A percentile compares a stretch with the other conserved stretches of the same genome.
phyloP scores from a whole-genome alignment of 1,140 invertebrate genomes.

The Bactericera cockerelli region DNA sequence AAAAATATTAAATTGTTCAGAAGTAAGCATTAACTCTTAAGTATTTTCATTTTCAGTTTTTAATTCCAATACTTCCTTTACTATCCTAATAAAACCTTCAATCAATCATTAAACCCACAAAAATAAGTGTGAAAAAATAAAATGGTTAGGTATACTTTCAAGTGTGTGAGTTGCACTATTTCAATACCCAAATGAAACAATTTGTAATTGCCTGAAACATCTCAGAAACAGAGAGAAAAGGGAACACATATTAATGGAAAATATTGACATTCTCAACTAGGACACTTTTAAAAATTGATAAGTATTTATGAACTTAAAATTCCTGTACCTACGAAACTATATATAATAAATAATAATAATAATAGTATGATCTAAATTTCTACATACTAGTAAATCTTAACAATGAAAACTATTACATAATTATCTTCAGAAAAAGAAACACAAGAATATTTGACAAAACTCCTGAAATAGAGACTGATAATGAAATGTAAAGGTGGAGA shows the following conservation, averaged over 20 bases:
- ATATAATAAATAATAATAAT: background rate
- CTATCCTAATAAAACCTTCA: too few relatives aligned
- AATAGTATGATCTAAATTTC: too few relatives aligned
- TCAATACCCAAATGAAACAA: slow-evolving; percentile 6
- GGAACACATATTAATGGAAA: slow-evolving; percentile 19
- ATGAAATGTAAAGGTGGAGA: too few relatives aligned
- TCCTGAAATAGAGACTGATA: too few relatives aligned
- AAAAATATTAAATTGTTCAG: too few relatives aligned
- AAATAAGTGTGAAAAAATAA: background rate
- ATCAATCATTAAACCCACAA: too few relatives aligned
- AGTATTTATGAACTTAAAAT: background rate
- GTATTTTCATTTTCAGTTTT: too few relatives aligned
- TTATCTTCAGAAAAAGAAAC: too few relatives aligned
- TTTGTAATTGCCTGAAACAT: slow-evolving; percentile 20
- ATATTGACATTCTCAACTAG: slow-evolving; percentile 10
- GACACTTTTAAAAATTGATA: background rate
- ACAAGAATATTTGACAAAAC: too few relatives aligned
- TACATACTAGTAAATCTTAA: slow-evolving; percentile 2
- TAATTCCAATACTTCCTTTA: too few relatives aligned
- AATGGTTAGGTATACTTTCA: slow-evolving; percentile 9
- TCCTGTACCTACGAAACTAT: background rate
- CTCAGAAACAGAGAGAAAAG: slow-evolving; percentile 21
- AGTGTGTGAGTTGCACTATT: background rate
- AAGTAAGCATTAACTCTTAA: too few relatives aligned
- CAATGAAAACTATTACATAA: slow-evolving; percentile 8